These are phyloP conservation scores for Agrotis ipsilon DNA, from an alignment of 2,888 invertebrate genomes.

Conservation along the genomic window DNA sequence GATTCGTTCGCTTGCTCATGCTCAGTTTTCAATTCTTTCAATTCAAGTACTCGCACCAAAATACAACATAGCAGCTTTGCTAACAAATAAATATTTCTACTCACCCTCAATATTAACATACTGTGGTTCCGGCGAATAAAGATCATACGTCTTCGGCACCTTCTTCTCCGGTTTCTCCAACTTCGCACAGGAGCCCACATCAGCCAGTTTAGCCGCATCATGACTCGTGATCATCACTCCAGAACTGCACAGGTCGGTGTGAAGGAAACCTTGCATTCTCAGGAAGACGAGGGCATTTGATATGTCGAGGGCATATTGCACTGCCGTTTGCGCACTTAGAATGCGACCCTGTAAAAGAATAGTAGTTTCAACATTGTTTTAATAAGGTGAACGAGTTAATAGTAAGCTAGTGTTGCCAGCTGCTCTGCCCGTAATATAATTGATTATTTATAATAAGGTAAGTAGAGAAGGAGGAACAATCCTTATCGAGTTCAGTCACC, in stretches of 20 bases:
- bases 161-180: constrained; percentile 62
- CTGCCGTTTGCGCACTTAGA: constrained; percentile 82
- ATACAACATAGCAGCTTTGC: too few species aligned
- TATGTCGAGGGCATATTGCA: constrained; percentile 85
- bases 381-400: constrained; percentile 11
- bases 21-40: too few species aligned
- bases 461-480: too few species aligned
- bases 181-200: constrained; percentile 81
- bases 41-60: too few species aligned
- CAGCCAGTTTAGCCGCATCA: constrained; percentile 86
- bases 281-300: constrained; percentile 87
- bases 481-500: too few species aligned
- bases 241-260: constrained; percentile 85
- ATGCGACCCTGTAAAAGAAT: constrained; percentile 79
- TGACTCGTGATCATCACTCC: constrained; percentile 84
- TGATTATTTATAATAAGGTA: too few species aligned
- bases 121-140: constrained; percentile 84
- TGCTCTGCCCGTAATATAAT: too few species aligned
- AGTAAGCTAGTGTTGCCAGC: not conserved
- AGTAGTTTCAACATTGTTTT: constrained; percentile 16
- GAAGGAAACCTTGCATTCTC: constrained; percentile 87
- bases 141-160: constrained; percentile 71
- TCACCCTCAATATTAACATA: constrained; percentile 87
- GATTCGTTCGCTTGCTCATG: too few species aligned
- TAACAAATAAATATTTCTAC: too few species aligned